phyloP scores from a whole-genome alignment of 2,888 invertebrate species.

The Charanyca ferruginea region DNA sequence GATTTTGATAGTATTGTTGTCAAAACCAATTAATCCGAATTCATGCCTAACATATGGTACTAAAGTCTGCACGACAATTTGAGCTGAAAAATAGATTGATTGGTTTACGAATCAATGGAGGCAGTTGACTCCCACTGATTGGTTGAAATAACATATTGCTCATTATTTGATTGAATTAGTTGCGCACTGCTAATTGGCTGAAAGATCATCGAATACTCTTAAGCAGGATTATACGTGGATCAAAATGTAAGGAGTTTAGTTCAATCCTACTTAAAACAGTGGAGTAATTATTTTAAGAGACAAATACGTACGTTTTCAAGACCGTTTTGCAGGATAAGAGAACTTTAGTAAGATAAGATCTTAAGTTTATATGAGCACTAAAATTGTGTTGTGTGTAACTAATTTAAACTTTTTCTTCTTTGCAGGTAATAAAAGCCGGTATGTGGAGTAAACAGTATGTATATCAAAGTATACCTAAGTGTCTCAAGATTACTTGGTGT shows the following conservation, averaged over 20 bases:
- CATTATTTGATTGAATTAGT: constrained; percentile 50
- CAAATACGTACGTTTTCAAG: background rate
- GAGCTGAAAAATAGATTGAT: constrained; percentile 42
- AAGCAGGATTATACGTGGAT: constrained; percentile 28
- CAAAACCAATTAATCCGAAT: constrained; percentile 22
- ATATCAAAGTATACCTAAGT: constrained; percentile 43
- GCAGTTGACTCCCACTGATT: constrained; percentile 38
- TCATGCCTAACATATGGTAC: constrained; percentile 9
- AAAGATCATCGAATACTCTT: constrained; percentile 25
- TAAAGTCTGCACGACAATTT: constrained; percentile 13
- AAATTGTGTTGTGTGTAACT: constrained; percentile 7
- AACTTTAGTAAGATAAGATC: background rate
- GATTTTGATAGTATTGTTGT: background rate
- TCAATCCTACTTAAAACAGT: constrained; percentile 6
- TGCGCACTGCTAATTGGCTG: constrained; percentile 44
- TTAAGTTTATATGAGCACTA: background rate
- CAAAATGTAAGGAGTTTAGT: constrained; percentile 6
- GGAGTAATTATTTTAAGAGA: constrained; percentile 23
- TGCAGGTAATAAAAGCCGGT: constrained; percentile 48
- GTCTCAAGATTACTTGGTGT: constrained; percentile 38
- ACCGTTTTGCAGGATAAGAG: background rate
- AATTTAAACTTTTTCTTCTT: constrained; percentile 35
- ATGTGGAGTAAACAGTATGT: constrained; percentile 49
- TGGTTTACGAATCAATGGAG: constrained; percentile 47
- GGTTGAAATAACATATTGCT: constrained; percentile 50